Evolutionary conservation across 2,797 vertebrate genomes (phyloP).

Genomic region (Hoplostethus mediterraneus): DNA sequence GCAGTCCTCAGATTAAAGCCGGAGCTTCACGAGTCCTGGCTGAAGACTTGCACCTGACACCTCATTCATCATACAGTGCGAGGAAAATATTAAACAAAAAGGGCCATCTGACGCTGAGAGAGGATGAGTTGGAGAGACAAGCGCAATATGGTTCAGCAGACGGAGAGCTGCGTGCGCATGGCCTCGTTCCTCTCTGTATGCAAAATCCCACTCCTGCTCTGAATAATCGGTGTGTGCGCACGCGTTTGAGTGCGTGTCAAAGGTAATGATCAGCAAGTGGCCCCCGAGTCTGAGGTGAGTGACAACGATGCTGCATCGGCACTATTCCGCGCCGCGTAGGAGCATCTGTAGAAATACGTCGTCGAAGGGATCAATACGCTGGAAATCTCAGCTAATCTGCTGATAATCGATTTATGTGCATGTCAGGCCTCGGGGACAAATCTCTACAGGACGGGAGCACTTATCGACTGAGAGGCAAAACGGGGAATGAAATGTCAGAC

Average conservation of each 20-base stretch:
- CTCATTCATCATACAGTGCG: constrained; percentile 75
- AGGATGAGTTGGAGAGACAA: constrained; percentile 49
- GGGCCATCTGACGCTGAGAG: constrained; percentile 55
- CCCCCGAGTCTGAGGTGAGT: constrained; percentile 2
- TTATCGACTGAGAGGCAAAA: constrained; percentile 12
- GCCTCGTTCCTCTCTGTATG: constrained; percentile 24
- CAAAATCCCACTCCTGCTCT: constrained; percentile 9
- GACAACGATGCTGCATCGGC: constrained; percentile 3
- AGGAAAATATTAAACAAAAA: constrained; percentile 71
- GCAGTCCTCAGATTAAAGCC: constrained; percentile 41
- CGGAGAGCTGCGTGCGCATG: constrained; percentile 8
- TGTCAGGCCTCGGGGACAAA: constrained; percentile 20
- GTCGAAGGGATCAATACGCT: constrained; percentile 38
- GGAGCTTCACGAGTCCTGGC: constrained; percentile 45
- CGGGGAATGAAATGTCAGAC: constrained; percentile 55
- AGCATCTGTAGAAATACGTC: constrained; percentile 14
- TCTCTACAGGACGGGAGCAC: constrained; percentile 22
- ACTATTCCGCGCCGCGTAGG: background rate
- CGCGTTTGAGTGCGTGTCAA: constrained; percentile 2
- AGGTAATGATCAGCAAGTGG: constrained; percentile 26
- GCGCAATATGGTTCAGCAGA: constrained; percentile 62
- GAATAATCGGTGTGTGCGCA: constrained; percentile 5
- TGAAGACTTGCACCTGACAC: constrained; percentile 66
- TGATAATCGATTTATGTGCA: constrained; percentile 44
- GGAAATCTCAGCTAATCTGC: constrained; percentile 40